Base-by-base conservation (phyloP, 2,888 invertebrate species). In the Leptothorax acervorum region DNA sequence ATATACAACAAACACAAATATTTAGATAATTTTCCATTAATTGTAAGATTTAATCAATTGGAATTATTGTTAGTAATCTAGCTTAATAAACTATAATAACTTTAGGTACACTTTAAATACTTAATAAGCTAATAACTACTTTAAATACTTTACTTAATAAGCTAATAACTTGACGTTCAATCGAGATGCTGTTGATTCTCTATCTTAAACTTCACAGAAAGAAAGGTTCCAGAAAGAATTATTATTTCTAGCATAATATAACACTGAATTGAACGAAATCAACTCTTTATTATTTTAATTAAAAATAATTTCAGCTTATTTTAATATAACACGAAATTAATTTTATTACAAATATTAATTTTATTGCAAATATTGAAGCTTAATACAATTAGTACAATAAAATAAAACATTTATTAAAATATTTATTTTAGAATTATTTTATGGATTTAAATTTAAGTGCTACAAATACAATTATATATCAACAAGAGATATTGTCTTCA, bases 381-480 rank as follows among this genome's bases (percentile, higher is more conserved):
- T 4, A 12, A 48, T 71, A 23, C 0, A 35, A n/a, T 48, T 75
- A 31, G 48, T 15, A 28, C 12, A 62, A 45, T 62, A 62, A n/a
- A 62, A 9, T 48, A 4, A 48, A 62, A 28, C 1, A 23, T n/a
- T 23, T 35, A 62, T 35, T 39, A 15, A 31, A 31, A 9, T 31
- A 62, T 62, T 45, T 45, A 60, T 42, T 62, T 48, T 1, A 48
- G 9, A 12, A 63, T 75, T 75, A 62, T 63, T 23, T 75, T 62
- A 11, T 15, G 1, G 11, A 1, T 65, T 6, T n/a, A 63, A n/a
- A 42, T 48, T 70, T 35, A 74, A 45, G 4, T 42, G 31, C n/a
- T 3, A 35, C 1, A 1, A 62, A 35, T 63, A 60, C 18, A 51
- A 51, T 51, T 18, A 5, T 53, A 45, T 28, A 74, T 74, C 8